Conservation (phyloP, 2,113 vertebrate species). For the Fregetta grallaria region DNA sequence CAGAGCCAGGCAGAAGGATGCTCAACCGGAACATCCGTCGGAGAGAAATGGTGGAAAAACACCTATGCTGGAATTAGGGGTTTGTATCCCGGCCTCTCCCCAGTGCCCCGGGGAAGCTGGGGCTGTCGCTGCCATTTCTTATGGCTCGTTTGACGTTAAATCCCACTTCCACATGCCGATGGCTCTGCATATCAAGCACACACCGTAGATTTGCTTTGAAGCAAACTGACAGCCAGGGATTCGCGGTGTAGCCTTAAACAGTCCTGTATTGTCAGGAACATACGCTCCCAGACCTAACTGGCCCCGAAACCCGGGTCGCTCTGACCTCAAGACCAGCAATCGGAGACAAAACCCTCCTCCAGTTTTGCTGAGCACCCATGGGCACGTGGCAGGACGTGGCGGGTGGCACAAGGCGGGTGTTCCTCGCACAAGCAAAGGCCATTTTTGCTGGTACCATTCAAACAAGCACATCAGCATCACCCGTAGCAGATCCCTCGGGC, state of each 20-base stretch:
- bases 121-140: neutral
- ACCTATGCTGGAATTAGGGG: accelerated
- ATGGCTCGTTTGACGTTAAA: accelerated
- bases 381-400: neutral
- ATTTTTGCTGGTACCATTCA: neutral
- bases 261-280: neutral
- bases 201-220: accelerated
- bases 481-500: accelerated
- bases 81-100: neutral
- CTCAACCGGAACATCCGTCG: accelerated
- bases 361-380: neutral
- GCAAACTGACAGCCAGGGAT: neutral
- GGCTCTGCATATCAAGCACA: neutral
- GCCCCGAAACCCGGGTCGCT: accelerated
- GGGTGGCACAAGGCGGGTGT: too few relatives aligned
- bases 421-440: neutral
- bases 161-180: neutral
- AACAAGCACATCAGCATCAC: accelerated
- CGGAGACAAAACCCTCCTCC: neutral
- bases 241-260: neutral
- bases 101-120: accelerated
- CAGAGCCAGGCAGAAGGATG: neutral
- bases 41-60: neutral
- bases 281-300: too few relatives aligned
- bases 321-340: neutral